phyloP scores from a whole-genome alignment of 2,888 invertebrate genomes.

The Ophraella communa region DNA sequence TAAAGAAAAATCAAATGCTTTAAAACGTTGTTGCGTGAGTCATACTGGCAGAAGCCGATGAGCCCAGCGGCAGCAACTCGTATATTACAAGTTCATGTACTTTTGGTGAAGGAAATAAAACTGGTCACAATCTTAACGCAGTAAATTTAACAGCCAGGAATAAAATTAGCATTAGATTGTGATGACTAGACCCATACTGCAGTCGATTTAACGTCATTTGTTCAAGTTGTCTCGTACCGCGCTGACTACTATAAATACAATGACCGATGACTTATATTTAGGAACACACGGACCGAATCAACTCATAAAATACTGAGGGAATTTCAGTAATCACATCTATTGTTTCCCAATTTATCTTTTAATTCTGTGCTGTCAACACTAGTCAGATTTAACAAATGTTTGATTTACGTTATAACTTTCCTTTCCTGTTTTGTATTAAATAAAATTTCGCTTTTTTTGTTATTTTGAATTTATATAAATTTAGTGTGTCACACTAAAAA shows the following conservation, averaged over 20 bases:
- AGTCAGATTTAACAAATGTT: neutral
- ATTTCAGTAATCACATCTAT: constrained; percentile 1
- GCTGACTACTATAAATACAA: constrained; percentile 37
- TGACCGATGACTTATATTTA: constrained; percentile 33
- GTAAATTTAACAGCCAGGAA: neutral
- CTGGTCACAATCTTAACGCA: neutral
- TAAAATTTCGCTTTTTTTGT: too few species aligned
- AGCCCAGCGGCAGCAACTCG: constrained; percentile 17
- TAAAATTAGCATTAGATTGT: neutral
- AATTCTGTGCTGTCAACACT: neutral
- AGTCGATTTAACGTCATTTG: neutral
- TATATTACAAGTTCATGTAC: neutral
- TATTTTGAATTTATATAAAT: too few species aligned
- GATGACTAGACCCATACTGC: neutral
- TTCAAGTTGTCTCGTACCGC: constrained; percentile 23
- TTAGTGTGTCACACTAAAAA: too few species aligned
- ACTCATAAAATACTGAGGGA: constrained; percentile 14
- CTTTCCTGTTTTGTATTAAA: too few species aligned
- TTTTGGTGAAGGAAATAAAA: neutral
- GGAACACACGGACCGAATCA: constrained; percentile 33
- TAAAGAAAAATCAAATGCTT: constrained; percentile 29
- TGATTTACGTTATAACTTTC: too few species aligned
- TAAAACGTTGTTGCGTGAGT: constrained; percentile 29
- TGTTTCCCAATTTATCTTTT: neutral
- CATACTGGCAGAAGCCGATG: constrained; percentile 38